A percentile compares a stretch with the other conserved stretches of the same genome.
These are phyloP conservation scores for Acanthurus leucopareius DNA, from an alignment of 2,797 vertebrate species.

Conservation along the genomic window DNA sequence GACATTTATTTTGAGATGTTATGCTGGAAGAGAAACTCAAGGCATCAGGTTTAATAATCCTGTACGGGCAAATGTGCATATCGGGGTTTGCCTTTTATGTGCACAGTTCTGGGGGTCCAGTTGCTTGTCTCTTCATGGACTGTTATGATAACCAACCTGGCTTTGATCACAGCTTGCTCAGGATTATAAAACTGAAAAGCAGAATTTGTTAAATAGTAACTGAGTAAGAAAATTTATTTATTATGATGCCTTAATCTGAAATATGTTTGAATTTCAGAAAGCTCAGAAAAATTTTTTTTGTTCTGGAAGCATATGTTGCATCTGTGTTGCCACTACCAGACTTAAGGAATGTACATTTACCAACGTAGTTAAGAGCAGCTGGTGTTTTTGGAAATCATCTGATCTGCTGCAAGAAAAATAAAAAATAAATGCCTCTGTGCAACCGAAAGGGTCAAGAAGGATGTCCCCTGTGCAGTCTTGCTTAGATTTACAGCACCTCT, in stretches of 20 bases:
- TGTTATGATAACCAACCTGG: background rate
- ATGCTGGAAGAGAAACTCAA: slow-evolving; percentile 1
- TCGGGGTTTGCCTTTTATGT: background rate
- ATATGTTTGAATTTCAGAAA: too few species aligned
- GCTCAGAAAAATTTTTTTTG: slow-evolving; percentile 1
- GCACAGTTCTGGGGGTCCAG: background rate
- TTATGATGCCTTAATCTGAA: too few species aligned
- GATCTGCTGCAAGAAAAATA: slow-evolving; percentile 66
- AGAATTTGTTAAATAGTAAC: background rate
- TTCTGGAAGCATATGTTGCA: slow-evolving; percentile 40
- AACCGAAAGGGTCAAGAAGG: slow-evolving; percentile 69
- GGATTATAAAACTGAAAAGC: slow-evolving; percentile 4
- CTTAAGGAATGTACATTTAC: slow-evolving; percentile 52
- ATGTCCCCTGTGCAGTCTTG: slow-evolving; percentile 79
- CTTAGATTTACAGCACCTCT: slow-evolving; percentile 83
- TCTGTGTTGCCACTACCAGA: slow-evolving; percentile 51
- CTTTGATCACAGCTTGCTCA: slow-evolving; percentile 2
- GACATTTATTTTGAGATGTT: slow-evolving; percentile 20
- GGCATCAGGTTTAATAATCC: slow-evolving; percentile 4
- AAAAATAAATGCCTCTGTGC: slow-evolving; percentile 64
- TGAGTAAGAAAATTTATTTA: too few species aligned
- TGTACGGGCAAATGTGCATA: background rate
- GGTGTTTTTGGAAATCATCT: slow-evolving; percentile 68
- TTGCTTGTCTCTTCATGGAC: background rate
- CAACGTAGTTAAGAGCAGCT: slow-evolving; percentile 47